A percentile compares a stretch with the other conserved stretches of the same genome.
phyloP scores from a whole-genome alignment of 2,113 vertebrate genomes.

The Poecile atricapillus region DNA sequence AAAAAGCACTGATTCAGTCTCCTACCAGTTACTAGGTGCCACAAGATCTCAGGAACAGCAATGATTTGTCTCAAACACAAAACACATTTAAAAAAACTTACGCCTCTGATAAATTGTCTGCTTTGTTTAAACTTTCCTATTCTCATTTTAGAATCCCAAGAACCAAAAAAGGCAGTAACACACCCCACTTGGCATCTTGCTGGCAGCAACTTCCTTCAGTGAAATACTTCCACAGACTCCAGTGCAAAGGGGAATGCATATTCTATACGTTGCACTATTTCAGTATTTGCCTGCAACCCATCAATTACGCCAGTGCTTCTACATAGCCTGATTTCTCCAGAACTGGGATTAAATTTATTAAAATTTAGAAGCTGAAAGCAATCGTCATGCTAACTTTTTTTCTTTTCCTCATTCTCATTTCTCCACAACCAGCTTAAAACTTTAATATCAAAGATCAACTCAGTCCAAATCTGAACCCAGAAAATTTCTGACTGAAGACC shows the following conservation, averaged over 20 bases:
- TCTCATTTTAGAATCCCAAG: background rate
- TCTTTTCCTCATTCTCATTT: background rate
- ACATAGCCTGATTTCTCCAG: background rate
- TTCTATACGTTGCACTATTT: background rate
- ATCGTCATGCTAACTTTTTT: background rate
- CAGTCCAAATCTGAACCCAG: background rate
- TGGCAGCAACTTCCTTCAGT: background rate
- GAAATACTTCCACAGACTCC: background rate
- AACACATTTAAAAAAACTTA: background rate
- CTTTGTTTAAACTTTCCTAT: background rate
- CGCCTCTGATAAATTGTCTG: background rate
- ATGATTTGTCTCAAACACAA: background rate
- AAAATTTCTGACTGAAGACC: background rate
- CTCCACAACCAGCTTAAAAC: background rate
- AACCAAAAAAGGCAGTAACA: background rate
- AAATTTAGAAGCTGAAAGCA: background rate
- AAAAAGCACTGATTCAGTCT: background rate
- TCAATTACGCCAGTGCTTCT: background rate
- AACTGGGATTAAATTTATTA: background rate
- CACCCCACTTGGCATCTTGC: background rate
- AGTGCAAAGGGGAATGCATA: background rate
- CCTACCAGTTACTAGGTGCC: background rate
- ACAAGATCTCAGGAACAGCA: background rate
- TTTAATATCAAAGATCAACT: background rate
- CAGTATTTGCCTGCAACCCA: background rate